Percentiles rank a stretch among this genome's conserved stretches.
Conservation (phyloP, 2,888 invertebrate species). For the Orthosia gracilis region DNA sequence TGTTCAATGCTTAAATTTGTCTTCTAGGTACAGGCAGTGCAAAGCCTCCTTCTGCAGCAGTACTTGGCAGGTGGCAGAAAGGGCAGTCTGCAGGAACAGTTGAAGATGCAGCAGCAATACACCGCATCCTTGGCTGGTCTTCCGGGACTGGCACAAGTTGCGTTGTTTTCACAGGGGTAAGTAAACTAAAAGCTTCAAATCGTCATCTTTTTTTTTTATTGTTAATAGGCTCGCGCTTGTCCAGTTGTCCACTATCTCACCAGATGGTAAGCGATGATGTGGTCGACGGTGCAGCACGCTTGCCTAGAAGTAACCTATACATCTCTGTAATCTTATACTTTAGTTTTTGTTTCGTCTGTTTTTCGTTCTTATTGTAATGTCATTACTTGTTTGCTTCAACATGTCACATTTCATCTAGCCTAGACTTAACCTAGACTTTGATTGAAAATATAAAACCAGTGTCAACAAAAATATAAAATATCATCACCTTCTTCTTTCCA, state of each 20-base stretch:
- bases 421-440: no score
- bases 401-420: background rate
- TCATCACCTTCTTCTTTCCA: slow-evolving; percentile 64
- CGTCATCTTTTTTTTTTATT: no score
- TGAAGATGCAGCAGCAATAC: slow-evolving; percentile 89
- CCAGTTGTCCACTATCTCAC: no score
- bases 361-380: background rate
- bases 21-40: slow-evolving; percentile 87
- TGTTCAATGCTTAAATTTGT: slow-evolving; percentile 9
- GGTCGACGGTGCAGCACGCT: no score
- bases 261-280: no score
- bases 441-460: background rate
- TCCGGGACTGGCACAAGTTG: slow-evolving; percentile 87
- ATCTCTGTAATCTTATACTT: background rate
- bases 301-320: no score
- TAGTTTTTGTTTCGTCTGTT: background rate
- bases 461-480: background rate
- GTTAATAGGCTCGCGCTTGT: no score
- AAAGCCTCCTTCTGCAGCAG: slow-evolving; percentile 88
- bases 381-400: background rate
- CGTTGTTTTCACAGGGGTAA: slow-evolving; percentile 88
- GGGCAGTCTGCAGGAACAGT: slow-evolving; percentile 86
- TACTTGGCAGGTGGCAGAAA: slow-evolving; percentile 87
- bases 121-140: slow-evolving; percentile 87
- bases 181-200: slow-evolving; percentile 43